Evolutionary conservation across 1,140 invertebrate species (phyloP), one percentile per base, ranked within the genome.

Genomic region (Pygmarrhopalites habei): DNA sequence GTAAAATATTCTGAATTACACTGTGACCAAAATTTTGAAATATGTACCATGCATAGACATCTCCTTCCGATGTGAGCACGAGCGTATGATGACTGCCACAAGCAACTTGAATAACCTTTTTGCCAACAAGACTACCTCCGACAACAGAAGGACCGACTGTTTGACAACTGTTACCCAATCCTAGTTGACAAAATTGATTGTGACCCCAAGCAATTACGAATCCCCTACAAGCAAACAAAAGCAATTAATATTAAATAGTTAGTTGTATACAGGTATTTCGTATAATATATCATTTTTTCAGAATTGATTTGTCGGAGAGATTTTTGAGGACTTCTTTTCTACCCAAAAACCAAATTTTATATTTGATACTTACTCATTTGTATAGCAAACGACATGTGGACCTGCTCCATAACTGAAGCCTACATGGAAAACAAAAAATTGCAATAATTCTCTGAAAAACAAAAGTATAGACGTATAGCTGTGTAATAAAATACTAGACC

Each of bases 121-220:
- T 82, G 2, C 79, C 77, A 12, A 70, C 68, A 10, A 83, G 66
- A 59, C 77, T 74, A 29, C 75, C 75, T 32, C 72, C 75, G 51
- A 85, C 75, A 47, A 79, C 71, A 19, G 76, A 74, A 26, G 83
- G 82, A 32, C 72, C 72, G 2, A 79, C 70, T 30, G 78, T 77
- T 73, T 83, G 82, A 72, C 79, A 82, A 1, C 81, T 79, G 3
- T 79, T 79, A 41, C 82, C 82, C 71, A 83, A 83, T 51, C 83
- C 84, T 15, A 86, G 73, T 74, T 70, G 77, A 68, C 79, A 82
- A 66, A 83, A 85, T 7, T 79, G 81, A 77, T 86, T 86, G 72
- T 84, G 80, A 21, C 85, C 85, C 85, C 84, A 86, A 35, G 81
- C 80, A 73, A 81, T 86, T 52, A 85, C 73, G 64, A 83, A 78